A percentile compares a stretch with the other conserved stretches of the same genome.
Conservation (phyloP, 1,140 invertebrate genomes). For the Drosophila burlai region DNA sequence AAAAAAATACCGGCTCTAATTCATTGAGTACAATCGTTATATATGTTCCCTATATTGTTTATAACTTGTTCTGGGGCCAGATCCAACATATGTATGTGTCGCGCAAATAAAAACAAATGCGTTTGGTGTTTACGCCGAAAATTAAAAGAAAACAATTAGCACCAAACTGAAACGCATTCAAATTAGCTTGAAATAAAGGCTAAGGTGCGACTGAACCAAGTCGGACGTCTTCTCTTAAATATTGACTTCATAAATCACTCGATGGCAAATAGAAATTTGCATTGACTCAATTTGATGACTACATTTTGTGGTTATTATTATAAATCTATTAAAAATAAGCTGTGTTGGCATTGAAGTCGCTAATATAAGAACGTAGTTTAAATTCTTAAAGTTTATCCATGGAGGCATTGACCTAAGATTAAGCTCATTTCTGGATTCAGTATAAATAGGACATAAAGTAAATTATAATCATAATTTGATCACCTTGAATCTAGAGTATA, state of each 20-base stretch:
- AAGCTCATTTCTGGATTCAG: not conserved
- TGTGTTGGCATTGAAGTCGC: not conserved
- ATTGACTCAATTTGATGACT: not conserved
- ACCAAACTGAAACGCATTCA: slow-evolving; percentile 34
- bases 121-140: slow-evolving; percentile 35
- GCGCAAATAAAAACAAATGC: slow-evolving; percentile 44
- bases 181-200: slow-evolving; percentile 32
- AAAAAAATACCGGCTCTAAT: slow-evolving; percentile 24
- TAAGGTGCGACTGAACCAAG: slow-evolving; percentile 4
- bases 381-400: not conserved
- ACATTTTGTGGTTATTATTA: not conserved
- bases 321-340: not conserved
- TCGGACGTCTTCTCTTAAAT: slow-evolving; percentile 7
- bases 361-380: not conserved
- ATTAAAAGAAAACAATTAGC: slow-evolving; percentile 49
- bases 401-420: not conserved
- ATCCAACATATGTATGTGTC: slow-evolving; percentile 28
- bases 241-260: slow-evolving; percentile 10
- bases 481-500: not conserved
- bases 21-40: slow-evolving; percentile 37
- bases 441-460: not conserved
- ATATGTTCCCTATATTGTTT: slow-evolving; percentile 43
- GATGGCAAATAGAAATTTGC: not conserved
- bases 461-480: not conserved
- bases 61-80: slow-evolving; percentile 61